These are phyloP conservation scores for Erynnis tages DNA, from an alignment of 2,888 invertebrate genomes.

Conservation along the genomic window DNA sequence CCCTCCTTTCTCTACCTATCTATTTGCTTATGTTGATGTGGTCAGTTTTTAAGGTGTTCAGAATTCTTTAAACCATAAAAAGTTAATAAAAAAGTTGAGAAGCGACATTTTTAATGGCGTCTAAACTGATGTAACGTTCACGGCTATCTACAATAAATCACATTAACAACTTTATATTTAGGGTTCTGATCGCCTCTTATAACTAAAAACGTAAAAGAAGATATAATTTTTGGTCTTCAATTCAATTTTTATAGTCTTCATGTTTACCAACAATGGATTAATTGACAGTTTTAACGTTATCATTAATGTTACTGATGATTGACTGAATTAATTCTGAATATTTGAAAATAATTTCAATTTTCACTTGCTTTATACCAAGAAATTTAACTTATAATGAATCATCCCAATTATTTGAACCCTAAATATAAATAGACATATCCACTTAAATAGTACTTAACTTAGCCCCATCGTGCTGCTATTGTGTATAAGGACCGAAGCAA, in stretches of 20 bases:
- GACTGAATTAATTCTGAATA: no score
- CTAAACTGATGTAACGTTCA: slow-evolving; percentile 7
- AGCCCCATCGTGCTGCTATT: slow-evolving; percentile 91
- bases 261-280: no score
- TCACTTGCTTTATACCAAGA: no score
- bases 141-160: slow-evolving; percentile 49
- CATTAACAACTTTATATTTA: slow-evolving; percentile 51
- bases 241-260: not conserved
- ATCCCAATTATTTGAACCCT: slow-evolving; percentile 40
- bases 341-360: no score
- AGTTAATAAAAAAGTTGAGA: no score
- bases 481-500: slow-evolving; percentile 91
- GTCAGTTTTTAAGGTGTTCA: no score
- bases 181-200: slow-evolving; percentile 38
- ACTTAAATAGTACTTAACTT: slow-evolving; percentile 35
- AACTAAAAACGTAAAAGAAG: not conserved
- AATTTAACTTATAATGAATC: not conserved
- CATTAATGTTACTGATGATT: no score
- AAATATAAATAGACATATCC: slow-evolving; percentile 44
- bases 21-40: no score
- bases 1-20: no score
- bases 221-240: not conserved
- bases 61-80: no score
- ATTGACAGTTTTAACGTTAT: no score
- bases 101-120: slow-evolving; percentile 32